phyloP scores from a whole-genome alignment of 2,113 vertebrate genomes.

The Rana temporaria region DNA sequence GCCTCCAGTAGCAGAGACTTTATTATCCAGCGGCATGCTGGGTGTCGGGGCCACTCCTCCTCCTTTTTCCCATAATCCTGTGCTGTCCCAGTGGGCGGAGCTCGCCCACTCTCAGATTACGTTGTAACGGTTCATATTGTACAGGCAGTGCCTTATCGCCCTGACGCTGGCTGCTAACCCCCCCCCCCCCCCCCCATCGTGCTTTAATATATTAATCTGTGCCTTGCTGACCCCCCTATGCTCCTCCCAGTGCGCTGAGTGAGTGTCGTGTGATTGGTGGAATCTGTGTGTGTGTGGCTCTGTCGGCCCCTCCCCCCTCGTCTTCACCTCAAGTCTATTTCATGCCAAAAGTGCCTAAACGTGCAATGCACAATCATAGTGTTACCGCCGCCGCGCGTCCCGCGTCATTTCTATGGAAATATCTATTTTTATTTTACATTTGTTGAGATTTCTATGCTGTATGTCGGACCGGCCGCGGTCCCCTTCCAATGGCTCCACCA shows the following conservation, averaged over 20 bases:
- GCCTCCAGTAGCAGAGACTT: slow-evolving; percentile 8
- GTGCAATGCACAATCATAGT: slow-evolving; percentile 44
- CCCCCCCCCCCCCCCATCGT: neutral
- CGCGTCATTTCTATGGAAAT: slow-evolving; percentile 47
- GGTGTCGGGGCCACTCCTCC: neutral
- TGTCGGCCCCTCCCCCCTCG: neutral
- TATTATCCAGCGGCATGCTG: neutral
- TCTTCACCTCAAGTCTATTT: neutral
- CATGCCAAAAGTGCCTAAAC: slow-evolving; percentile 43
- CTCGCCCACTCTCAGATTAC: neutral
- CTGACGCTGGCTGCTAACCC: neutral
- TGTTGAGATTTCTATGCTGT: slow-evolving; percentile 40
- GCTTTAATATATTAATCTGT: slow-evolving; percentile 29
- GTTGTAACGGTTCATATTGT: slow-evolving; percentile 13
- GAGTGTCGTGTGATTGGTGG: neutral
- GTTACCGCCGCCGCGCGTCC: slow-evolving; percentile 5
- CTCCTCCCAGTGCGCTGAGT: neutral
- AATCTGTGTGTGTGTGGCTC: neutral
- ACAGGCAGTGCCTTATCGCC: slow-evolving; percentile 44
- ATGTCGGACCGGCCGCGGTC: neutral
- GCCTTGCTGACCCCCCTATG: neutral
- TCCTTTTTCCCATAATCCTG: neutral
- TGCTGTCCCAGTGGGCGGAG: neutral
- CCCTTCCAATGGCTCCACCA: slow-evolving; percentile 25
- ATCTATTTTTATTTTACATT: slow-evolving; percentile 53